These are phyloP conservation scores for Holothuria glaberrima DNA, from an alignment of 35 echinoderm and acorn worm species.

Conservation along the genomic window DNA sequence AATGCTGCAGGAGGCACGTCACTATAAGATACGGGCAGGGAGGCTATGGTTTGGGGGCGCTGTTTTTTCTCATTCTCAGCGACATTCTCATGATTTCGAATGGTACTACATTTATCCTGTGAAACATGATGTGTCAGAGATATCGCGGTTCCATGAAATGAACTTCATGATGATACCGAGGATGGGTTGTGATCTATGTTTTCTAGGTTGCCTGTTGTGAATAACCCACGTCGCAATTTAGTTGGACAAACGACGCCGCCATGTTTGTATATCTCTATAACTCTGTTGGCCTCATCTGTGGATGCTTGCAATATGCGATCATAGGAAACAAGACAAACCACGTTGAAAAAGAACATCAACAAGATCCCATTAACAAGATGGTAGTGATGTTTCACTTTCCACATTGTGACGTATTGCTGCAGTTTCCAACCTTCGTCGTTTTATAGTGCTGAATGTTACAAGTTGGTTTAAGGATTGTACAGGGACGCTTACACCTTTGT, in stretches of 20 bases:
- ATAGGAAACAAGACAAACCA: conserved; percentile 47
- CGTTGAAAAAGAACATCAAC: neutral
- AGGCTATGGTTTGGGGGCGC: neutral
- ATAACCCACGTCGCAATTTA: conserved; percentile 24
- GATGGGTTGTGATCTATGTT: conserved; percentile 73
- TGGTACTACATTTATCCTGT: too few relatives aligned
- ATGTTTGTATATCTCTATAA: conserved; percentile 43
- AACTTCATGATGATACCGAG: conserved; percentile 51
- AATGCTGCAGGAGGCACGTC: too few relatives aligned
- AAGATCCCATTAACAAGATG: neutral
- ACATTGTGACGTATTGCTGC: neutral
- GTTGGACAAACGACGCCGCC: too few relatives aligned
- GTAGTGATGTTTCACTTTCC: conserved; percentile 1
- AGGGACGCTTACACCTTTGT: too few relatives aligned
- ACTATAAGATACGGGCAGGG: neutral
- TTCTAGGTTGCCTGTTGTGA: conserved; percentile 44
- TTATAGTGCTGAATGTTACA: neutral
- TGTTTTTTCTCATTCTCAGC: neutral
- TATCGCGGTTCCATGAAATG: conserved; percentile 69
- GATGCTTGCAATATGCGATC: conserved; percentile 30
- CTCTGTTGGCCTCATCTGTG: conserved; percentile 46
- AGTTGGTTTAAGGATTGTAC: neutral
- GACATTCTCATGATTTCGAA: neutral
- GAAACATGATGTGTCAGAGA: neutral
- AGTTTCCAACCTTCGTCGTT: neutral